Evolutionary conservation across 2,888 invertebrate genomes (phyloP).

Genomic region (Erynnis tages): DNA sequence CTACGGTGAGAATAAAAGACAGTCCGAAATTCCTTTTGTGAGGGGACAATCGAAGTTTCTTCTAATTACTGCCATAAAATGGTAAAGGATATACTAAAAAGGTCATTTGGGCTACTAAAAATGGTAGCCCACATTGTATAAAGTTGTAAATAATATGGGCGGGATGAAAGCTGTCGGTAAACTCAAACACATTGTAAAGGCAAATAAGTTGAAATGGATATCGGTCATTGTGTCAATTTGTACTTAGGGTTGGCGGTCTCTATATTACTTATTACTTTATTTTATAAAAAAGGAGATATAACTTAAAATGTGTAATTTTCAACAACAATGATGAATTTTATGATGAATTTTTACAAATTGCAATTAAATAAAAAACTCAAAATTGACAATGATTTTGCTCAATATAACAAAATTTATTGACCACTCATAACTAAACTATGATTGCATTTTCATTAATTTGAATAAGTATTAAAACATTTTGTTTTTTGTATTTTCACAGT

Average conservation of each 20-base stretch:
- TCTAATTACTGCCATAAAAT: slow-evolving; percentile 58
- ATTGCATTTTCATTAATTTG: too few relatives aligned
- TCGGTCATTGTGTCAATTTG: slow-evolving; percentile 43
- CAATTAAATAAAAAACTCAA: too few relatives aligned
- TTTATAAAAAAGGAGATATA: too few relatives aligned
- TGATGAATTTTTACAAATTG: too few relatives aligned
- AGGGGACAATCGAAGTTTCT: slow-evolving; percentile 47
- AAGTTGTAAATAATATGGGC: slow-evolving; percentile 50
- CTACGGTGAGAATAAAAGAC: neutral
- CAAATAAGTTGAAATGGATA: slow-evolving; percentile 59
- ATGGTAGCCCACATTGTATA: slow-evolving; percentile 55
- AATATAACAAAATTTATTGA: too few relatives aligned
- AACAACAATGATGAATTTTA: too few relatives aligned
- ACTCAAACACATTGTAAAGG: slow-evolving; percentile 51
- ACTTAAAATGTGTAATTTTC: too few relatives aligned
- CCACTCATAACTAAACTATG: too few relatives aligned
- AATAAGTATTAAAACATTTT: too few relatives aligned
- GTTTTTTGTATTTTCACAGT: too few relatives aligned
- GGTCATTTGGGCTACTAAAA: slow-evolving; percentile 39
- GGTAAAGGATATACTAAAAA: slow-evolving; percentile 41
- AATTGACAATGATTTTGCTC: too few relatives aligned
- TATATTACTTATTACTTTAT: neutral
- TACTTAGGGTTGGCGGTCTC: slow-evolving; percentile 45
- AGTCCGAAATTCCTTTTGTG: slow-evolving; percentile 33
- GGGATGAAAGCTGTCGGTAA: slow-evolving; percentile 41